A percentile compares a stretch with the other conserved stretches of the same genome.
Conservation (phyloP, 2,888 invertebrate species). For the Orthonevra nobilis region DNA sequence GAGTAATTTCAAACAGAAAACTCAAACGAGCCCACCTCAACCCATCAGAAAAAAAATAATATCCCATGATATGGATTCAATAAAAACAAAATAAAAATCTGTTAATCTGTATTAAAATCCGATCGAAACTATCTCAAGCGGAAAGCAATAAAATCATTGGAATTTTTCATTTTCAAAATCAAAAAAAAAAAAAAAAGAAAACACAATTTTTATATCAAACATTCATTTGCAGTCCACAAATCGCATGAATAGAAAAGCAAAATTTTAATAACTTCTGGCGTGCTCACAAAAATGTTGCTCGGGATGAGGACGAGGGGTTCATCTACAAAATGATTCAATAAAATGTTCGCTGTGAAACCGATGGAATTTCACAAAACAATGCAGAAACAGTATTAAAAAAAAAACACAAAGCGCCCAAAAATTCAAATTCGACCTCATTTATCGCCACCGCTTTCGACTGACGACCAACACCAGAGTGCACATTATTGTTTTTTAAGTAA, state of each 20-base stretch:
- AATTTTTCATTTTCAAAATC: constrained; percentile 32
- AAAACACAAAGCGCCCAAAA: constrained; percentile 23
- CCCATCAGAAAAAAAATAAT: not conserved
- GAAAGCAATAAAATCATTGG: constrained; percentile 65
- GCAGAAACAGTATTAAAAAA: no score
- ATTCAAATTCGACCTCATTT: constrained; percentile 64
- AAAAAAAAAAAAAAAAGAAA: constrained; percentile 18
- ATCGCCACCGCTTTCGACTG: constrained; percentile 20
- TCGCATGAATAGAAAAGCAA: constrained; percentile 59
- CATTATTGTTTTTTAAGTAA: constrained; percentile 70
- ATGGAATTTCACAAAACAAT: constrained; percentile 38
- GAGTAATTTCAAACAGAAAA: constrained; percentile 44
- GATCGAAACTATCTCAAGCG: constrained; percentile 58
- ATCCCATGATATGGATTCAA: no score
- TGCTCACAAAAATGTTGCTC: not conserved
- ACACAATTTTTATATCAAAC: constrained; percentile 36
- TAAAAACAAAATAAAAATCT: no score
- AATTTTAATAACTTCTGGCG: constrained; percentile 61
- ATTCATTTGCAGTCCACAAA: constrained; percentile 54
- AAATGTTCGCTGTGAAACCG: constrained; percentile 28
- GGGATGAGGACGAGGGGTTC: no score
- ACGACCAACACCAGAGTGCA: constrained; percentile 42
- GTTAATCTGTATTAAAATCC: constrained; percentile 66
- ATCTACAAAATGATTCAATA: constrained; percentile 33
- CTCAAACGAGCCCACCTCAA: constrained; percentile 30